Base-by-base conservation (phyloP, 2,113 vertebrate species). In the Cairina moschata region DNA sequence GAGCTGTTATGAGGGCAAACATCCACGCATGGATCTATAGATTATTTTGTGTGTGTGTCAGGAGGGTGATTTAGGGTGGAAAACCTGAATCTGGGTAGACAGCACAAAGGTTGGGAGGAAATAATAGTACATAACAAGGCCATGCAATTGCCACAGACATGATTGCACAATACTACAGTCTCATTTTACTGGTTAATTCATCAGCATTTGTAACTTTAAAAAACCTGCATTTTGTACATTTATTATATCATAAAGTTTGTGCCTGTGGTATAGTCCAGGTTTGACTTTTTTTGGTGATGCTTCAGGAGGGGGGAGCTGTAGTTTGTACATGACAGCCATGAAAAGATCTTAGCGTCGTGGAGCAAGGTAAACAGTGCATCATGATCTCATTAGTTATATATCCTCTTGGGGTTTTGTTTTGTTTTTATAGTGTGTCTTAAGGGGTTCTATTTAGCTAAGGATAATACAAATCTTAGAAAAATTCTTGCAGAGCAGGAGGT, bases 361-460 rank as follows among this genome's bases (percentile, higher is more conserved):
- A 74, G 46, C 32, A 54, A 90, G 68, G 73, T 86, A 78, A 71
- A 75, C 55, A 80, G 68, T 0, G 14, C 82, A 81, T 85, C 90
- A 34, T 78, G 76, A 91, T 90, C 90, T 83, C 54, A 88, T 94
- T 90, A 91, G 90, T 56, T 72, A 69, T 81, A 54, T 79, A 17
- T 81, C 72, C 76, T 90, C 88, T 28, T 17, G 26, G 38, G 91
- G 69, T 17, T 15, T 73, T 3, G 15, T 42, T 91, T 75, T 96
- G 83, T 88, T 96, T 91, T 92, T 29, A 50, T 22, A 84, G 66
- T 7, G 52, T 68, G 76, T 89, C 77, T 4, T 78, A 76, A 88
- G 93, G 74, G 66, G 54, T 16, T 94, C 92, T 90, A 75, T 91
- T 95, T 96, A 94, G 88, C 73, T 69, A 92, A 94, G 44, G 66